Conservation (phyloP, 2,888 invertebrate species). For the Sipunculus nudus region DNA sequence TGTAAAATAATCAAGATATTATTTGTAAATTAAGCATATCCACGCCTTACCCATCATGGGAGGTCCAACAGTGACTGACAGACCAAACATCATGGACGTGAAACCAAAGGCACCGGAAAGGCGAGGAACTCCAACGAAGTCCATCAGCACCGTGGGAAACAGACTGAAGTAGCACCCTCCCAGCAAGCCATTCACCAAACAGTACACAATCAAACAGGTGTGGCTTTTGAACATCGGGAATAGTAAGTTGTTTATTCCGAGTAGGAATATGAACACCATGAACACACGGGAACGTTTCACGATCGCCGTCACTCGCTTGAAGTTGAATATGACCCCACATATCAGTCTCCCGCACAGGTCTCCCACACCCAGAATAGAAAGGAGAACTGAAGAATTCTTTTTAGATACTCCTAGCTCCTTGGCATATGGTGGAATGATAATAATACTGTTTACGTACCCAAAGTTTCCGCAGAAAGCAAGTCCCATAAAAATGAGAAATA, state of each 20-base stretch:
- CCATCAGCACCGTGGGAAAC: conserved; percentile 38
- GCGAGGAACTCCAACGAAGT: conserved; percentile 38
- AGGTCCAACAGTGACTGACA: conserved; percentile 32
- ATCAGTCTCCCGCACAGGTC: conserved; percentile 79
- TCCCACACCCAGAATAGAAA: conserved; percentile 79
- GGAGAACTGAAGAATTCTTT: conserved; percentile 74
- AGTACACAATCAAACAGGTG: conserved; percentile 31
- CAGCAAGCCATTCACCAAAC: conserved; percentile 39
- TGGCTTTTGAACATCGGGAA: conserved; percentile 31
- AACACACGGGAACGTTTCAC: conserved; percentile 71
- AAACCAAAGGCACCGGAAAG: conserved; percentile 40
- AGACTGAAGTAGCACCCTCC: conserved; percentile 42
- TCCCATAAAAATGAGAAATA: conserved; percentile 77
- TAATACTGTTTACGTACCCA: conserved; percentile 80
- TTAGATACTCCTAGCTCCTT: conserved; percentile 74
- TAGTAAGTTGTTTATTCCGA: conserved; percentile 27
- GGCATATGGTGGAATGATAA: conserved; percentile 80
- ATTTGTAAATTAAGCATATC: background rate
- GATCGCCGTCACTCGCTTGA: conserved; percentile 77
- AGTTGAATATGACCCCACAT: too few species aligned
- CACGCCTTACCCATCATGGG: conserved; percentile 39
- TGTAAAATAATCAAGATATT: too few species aligned
- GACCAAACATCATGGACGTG: conserved; percentile 27
- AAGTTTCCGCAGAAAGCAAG: conserved; percentile 81
- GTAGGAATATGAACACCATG: conserved; percentile 20